phyloP scores from a whole-genome alignment of 2,888 invertebrate species.

The Megastigmus dorsalis region DNA sequence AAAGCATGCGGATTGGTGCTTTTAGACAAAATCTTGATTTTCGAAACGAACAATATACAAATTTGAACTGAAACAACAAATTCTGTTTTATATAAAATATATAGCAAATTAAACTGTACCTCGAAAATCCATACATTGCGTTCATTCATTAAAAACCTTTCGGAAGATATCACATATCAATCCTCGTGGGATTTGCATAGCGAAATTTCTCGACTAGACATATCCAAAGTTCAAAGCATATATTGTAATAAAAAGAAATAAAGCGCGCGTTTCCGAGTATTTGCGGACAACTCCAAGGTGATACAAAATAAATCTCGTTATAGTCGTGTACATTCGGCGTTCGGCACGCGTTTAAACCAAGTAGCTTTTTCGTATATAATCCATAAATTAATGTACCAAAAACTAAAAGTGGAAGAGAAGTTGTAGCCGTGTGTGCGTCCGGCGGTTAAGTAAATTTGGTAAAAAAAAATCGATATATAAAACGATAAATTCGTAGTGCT shows the following conservation, averaged over 20 bases:
- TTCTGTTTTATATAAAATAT: no score
- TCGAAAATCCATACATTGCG: background rate
- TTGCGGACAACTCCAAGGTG: background rate
- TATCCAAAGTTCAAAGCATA: constrained; percentile 25
- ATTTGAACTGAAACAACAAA: no score
- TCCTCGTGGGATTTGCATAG: constrained; percentile 4
- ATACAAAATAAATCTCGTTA: background rate
- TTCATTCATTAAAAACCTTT: background rate
- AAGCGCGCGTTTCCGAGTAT: background rate
- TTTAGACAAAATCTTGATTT: no score
- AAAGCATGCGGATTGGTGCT: no score
- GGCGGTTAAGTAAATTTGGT: background rate
- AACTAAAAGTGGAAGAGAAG: no score
- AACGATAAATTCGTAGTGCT: no score
- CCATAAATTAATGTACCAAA: no score
- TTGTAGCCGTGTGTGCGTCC: background rate
- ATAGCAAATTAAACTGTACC: no score
- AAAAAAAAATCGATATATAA: no score
- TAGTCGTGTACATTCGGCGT: constrained; percentile 4
- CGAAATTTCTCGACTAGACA: constrained; percentile 27
- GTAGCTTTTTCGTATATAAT: background rate
- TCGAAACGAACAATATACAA: no score
- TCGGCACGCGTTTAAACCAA: constrained; percentile 4
- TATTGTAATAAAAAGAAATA: constrained; percentile 17
- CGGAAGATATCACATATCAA: constrained; percentile 34